Conservation (phyloP, 2,888 invertebrate species). For the Morpho deidamia region DNA sequence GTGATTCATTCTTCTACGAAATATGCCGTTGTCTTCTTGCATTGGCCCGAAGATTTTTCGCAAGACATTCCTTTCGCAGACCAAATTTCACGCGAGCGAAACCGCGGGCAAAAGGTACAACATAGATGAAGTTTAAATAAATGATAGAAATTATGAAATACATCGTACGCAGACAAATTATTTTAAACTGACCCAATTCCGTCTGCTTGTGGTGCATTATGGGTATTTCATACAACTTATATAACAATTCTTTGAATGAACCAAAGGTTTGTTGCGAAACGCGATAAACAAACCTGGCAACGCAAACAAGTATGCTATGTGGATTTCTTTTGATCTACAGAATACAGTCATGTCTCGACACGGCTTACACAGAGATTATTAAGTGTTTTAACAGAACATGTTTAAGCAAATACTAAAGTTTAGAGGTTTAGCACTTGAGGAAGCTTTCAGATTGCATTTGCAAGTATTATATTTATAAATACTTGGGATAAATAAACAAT, state of each 20-base stretch:
- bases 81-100: too few relatives aligned
- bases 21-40: too few relatives aligned
- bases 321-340: conserved; percentile 27
- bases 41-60: too few relatives aligned
- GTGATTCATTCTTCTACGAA: too few relatives aligned
- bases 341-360: conserved; percentile 23
- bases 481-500: conserved; percentile 15
- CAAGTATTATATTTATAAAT: conserved; percentile 16
- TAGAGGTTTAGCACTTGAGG: conserved; percentile 15
- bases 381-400: conserved; percentile 9
- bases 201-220: too few relatives aligned
- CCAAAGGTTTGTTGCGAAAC: conserved; percentile 10
- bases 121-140: too few relatives aligned
- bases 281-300: conserved; percentile 24
- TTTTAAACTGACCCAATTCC: background rate
- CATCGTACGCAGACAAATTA: too few relatives aligned
- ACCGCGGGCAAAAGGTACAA: too few relatives aligned
- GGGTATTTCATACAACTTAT: conserved; percentile 3
- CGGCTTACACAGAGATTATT: conserved; percentile 18
- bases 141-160: too few relatives aligned
- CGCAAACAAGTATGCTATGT: conserved; percentile 12
- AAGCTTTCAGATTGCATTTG: conserved; percentile 16
- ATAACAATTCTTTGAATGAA: conserved; percentile 18
- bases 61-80: too few relatives aligned
- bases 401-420: conserved; percentile 12